A percentile compares a stretch with the other conserved stretches of the same genome.
phyloP scores from a whole-genome alignment of 2,113 vertebrate species.

The Rhea americana region DNA sequence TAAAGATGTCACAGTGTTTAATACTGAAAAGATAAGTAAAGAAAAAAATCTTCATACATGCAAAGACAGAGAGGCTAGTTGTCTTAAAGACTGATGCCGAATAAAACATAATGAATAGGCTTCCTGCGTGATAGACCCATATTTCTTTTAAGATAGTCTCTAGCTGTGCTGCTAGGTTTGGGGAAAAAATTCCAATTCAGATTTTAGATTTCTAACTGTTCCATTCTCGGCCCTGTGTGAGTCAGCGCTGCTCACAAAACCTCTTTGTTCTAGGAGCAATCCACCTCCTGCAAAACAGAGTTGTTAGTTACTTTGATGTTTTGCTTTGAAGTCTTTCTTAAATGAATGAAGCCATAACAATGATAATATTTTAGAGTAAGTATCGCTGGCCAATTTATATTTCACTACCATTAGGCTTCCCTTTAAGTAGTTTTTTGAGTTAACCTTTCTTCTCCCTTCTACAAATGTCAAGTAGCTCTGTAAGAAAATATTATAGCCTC shows the following conservation, averaged over 20 bases:
- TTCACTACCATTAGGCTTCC: not conserved
- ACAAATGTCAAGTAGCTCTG: not conserved
- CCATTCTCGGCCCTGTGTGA: accelerated
- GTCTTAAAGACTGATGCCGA: not conserved
- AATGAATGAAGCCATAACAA: not conserved
- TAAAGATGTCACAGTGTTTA: not conserved
- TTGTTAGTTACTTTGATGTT: not conserved
- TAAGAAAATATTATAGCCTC: not conserved
- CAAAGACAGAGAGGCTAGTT: accelerated
- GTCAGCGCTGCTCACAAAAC: not conserved
- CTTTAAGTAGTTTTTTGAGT: not conserved
- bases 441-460: not conserved
- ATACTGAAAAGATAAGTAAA: not conserved
- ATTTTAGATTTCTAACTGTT: not conserved
- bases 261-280: not conserved
- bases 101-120: not conserved
- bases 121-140: not conserved
- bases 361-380: not conserved
- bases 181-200: not conserved
- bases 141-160: not conserved
- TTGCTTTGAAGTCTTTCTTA: not conserved
- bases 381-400: not conserved
- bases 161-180: not conserved
- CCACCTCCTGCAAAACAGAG: not conserved
- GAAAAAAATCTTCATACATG: accelerated